phyloP scores from a whole-genome alignment of 2,888 invertebrate species.

The Nomada lathburiana region DNA sequence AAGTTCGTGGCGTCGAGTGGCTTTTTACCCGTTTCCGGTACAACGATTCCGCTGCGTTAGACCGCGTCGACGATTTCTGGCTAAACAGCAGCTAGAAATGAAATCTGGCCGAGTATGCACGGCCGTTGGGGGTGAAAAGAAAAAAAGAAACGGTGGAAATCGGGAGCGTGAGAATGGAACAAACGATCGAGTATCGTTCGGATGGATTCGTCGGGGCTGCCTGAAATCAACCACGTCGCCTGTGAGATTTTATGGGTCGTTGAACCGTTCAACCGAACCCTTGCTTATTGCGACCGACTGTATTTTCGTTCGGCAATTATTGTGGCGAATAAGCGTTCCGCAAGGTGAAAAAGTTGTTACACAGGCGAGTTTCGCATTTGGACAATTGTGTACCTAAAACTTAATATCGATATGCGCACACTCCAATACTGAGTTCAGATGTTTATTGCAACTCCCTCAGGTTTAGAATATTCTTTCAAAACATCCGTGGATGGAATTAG shows the following conservation, averaged over 20 bases:
- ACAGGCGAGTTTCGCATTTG: no score
- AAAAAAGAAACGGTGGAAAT: constrained; percentile 28
- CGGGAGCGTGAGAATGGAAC: constrained; percentile 64
- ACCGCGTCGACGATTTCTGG: constrained; percentile 56
- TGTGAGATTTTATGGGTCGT: constrained; percentile 50
- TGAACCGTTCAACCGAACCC: constrained; percentile 8
- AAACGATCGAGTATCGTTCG: constrained; percentile 35
- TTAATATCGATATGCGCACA: no score
- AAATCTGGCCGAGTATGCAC: constrained; percentile 28
- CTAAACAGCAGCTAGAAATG: constrained; percentile 44
- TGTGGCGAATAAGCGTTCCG: not conserved
- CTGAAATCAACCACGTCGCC: constrained; percentile 26
- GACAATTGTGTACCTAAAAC: no score
- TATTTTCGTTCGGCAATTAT: not conserved
- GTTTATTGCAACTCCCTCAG: no score
- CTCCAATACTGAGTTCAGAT: no score
- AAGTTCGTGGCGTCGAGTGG: constrained; percentile 65
- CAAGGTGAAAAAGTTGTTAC: not conserved
- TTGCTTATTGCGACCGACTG: not conserved
- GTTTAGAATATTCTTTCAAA: no score
- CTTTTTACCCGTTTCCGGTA: constrained; percentile 54
- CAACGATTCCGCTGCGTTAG: constrained; percentile 40
- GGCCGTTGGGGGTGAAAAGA: constrained; percentile 6
- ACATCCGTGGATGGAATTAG: no score
- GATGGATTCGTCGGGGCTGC: constrained; percentile 28